Conservation (phyloP, 2,888 invertebrate genomes). For the Desoria tigrina region DNA sequence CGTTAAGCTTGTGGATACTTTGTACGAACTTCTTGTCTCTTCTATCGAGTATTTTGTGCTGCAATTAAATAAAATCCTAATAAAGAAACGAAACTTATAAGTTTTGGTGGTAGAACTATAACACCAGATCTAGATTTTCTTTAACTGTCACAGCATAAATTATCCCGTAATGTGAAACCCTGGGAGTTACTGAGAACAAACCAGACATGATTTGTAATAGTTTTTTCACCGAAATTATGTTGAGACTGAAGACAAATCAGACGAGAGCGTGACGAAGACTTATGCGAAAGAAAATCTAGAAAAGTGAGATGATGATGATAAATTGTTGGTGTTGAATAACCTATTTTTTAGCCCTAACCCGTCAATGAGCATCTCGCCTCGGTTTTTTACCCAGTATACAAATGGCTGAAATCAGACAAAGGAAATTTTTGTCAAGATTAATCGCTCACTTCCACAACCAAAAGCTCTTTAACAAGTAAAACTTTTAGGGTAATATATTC, state of each 20-base stretch:
- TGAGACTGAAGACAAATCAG: background rate
- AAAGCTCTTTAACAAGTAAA: conserved; percentile 11
- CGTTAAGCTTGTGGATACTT: conserved; percentile 72
- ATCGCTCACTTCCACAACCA: conserved; percentile 18
- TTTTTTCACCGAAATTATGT: too few species aligned
- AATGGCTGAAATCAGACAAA: conserved; percentile 57
- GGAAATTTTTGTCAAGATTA: conserved; percentile 23
- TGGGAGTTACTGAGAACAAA: background rate
- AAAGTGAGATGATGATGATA: conserved; percentile 24
- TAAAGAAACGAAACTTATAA: too few species aligned
- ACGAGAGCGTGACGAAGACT: background rate
- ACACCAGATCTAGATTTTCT: conserved; percentile 3
- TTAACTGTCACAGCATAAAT: background rate
- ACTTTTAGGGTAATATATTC: background rate
- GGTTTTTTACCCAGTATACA: conserved; percentile 79
- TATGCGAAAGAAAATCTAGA: conserved; percentile 17
- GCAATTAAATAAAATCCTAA: conserved; percentile 51
- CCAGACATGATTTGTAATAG: background rate
- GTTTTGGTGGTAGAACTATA: too few species aligned
- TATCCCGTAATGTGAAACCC: background rate
- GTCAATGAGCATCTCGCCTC: conserved; percentile 77
- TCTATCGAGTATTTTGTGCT: conserved; percentile 74
- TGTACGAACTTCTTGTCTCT: conserved; percentile 72
- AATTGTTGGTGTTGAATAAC: conserved; percentile 36
- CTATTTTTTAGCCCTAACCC: conserved; percentile 64